These are phyloP conservation scores for Athalia rosae DNA, from an alignment of 2,888 invertebrate genomes.

Conservation along the genomic window DNA sequence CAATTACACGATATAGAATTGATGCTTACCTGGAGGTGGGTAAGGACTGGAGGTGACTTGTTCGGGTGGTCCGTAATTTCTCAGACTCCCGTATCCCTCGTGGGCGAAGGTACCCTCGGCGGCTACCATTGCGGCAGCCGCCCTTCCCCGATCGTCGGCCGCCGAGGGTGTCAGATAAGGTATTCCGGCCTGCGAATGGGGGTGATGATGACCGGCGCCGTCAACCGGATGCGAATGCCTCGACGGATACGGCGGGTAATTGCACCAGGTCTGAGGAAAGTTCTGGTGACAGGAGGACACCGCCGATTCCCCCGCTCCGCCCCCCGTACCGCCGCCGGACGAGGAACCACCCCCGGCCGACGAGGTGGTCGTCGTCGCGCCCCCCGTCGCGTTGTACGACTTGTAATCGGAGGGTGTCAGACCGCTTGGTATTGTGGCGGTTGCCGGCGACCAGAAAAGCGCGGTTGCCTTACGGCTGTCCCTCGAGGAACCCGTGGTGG, in stretches of 20 bases:
- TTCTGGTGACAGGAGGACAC: constrained; percentile 81
- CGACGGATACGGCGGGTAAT: constrained; percentile 80
- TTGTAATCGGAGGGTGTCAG: constrained; percentile 77
- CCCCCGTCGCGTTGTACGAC: constrained; percentile 76
- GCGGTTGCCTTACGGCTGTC: constrained; percentile 76
- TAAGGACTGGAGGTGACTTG: constrained; percentile 85
- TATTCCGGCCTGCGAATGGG: constrained; percentile 75
- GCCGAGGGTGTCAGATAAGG: constrained; percentile 80
- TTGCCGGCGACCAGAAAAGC: constrained; percentile 83
- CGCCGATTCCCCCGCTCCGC: constrained; percentile 70
- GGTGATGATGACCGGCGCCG: constrained; percentile 76
- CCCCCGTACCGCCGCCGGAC: constrained; percentile 69
- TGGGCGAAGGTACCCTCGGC: constrained; percentile 82
- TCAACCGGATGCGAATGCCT: constrained; percentile 77
- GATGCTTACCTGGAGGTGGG: constrained; percentile 85
- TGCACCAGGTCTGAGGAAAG: constrained; percentile 84
- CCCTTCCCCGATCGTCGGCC: constrained; percentile 82
- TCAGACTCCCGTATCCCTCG: constrained; percentile 82
- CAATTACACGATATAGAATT: constrained; percentile 51
- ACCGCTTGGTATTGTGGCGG: constrained; percentile 72
- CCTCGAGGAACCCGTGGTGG: constrained; percentile 76
- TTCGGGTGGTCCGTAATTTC: constrained; percentile 84
- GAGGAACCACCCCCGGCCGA: constrained; percentile 77
- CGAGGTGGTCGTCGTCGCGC: constrained; percentile 77
- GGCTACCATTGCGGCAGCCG: constrained; percentile 76